A percentile compares a stretch with the other conserved stretches of the same genome.
Conservation (phyloP, 2,888 invertebrate genomes). For the Latrodectus elegans region DNA sequence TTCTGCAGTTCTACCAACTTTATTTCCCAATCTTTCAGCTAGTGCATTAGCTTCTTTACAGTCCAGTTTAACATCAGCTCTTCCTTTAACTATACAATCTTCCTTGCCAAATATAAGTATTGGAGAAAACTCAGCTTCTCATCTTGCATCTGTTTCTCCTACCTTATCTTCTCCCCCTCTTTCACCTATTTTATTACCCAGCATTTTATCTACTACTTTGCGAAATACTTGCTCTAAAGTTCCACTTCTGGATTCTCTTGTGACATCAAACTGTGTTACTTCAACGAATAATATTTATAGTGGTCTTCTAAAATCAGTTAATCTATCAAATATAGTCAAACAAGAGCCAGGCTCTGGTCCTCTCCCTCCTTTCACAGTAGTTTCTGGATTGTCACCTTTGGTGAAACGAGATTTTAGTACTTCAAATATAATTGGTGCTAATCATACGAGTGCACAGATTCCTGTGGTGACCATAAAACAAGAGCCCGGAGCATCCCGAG, state of each 20-base stretch:
- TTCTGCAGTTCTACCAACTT: slow-evolving; percentile 52
- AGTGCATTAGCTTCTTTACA: slow-evolving; percentile 66
- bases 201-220: slow-evolving; percentile 49
- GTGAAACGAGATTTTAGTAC: slow-evolving; percentile 53
- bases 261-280: slow-evolving; percentile 48
- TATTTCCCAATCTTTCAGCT: slow-evolving; percentile 64
- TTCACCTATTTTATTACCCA: slow-evolving; percentile 55
- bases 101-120: slow-evolving; percentile 51
- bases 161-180: slow-evolving; percentile 52
- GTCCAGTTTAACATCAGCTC: slow-evolving; percentile 52
- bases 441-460: slow-evolving; percentile 54
- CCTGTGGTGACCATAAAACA: slow-evolving; percentile 68
- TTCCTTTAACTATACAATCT: slow-evolving; percentile 62
- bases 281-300: slow-evolving; percentile 51
- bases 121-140: slow-evolving; percentile 43
- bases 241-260: slow-evolving; percentile 29
- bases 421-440: slow-evolving; percentile 55
- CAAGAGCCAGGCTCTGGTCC: slow-evolving; percentile 67
- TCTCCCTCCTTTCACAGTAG: slow-evolving; percentile 69
- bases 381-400: slow-evolving; percentile 58
- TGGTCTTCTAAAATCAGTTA: slow-evolving; percentile 48
- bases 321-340: slow-evolving; percentile 51
- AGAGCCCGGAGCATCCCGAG: slow-evolving; percentile 60
- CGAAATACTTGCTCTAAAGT: slow-evolving; percentile 33
- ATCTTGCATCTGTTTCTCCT: slow-evolving; percentile 34